Base-by-base conservation (phyloP, 2,113 vertebrate species). In the Egretta garzetta region DNA sequence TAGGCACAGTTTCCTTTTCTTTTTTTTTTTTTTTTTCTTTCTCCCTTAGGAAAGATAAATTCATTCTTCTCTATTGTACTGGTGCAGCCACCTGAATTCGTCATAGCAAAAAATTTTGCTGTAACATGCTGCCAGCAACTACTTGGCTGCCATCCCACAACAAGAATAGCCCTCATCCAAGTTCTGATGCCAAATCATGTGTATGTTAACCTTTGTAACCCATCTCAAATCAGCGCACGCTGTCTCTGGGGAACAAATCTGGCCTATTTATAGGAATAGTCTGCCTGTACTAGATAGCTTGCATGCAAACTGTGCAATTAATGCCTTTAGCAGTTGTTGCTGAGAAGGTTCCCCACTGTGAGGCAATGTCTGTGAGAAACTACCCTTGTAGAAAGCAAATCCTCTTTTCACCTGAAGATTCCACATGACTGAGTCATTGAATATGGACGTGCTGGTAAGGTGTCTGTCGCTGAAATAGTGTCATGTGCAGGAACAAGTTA, bases 161-260 rank as follows among this genome's bases (percentile, higher is more conserved):
- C 45, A 86, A 88, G 80, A 93, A 41, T 53, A 95, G 91, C 70
- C 76, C 0, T 0, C 56, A 37, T 88, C 55, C 80, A 74, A 86
- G 73, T 79, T 84, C 39, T 89, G 80, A 79, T 86, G 88, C 83
- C 66, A 95, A 96, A 88, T 96, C 68, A 77, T 86, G 49, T 22
- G 82, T 95, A 91, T 43, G 80, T 96, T 96, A 95, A 91, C 96
- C 96, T 96, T 92, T 95, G 70, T 84, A 92, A 84, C 80, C 88
- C 94, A 68, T 91, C 84, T 96, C 92, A 68, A 93, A 87, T 85
- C 92, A 58, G 32, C 4, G 30, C 2, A 3, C 1, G 0, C 83
- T 86, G 41, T 86, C 60, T 94, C 76, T 43, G n/a, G 56, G 80
- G 76, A 81, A 55, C 64, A 95, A 91, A 67, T 88, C 80, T 59